phyloP scores from a whole-genome alignment of 2,888 invertebrate genomes.

The Helobdella robusta region DNA sequence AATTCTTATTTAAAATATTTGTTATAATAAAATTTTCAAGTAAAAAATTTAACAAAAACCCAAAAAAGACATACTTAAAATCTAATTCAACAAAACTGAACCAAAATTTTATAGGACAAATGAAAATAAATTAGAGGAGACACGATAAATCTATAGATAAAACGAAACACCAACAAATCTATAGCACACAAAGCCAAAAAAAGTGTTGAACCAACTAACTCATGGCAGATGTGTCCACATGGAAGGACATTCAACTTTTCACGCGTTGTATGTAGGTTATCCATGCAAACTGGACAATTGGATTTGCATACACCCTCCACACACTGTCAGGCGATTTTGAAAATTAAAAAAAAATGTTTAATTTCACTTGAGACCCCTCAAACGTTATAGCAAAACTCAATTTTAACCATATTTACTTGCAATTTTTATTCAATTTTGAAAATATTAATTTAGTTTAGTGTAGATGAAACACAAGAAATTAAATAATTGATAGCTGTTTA shows the following conservation, averaged over 20 bases:
- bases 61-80: neutral
- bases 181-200: neutral
- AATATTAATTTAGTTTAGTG: too few relatives aligned
- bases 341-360: too few relatives aligned
- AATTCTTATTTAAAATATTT: too few relatives aligned
- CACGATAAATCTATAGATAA: neutral
- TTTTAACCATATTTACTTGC: too few relatives aligned
- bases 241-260: slow-evolving; percentile 79
- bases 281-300: slow-evolving; percentile 79
- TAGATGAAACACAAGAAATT: too few relatives aligned
- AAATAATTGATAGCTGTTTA: too few relatives aligned
- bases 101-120: neutral
- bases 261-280: slow-evolving; percentile 80
- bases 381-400: too few relatives aligned
- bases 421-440: too few relatives aligned
- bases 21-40: neutral
- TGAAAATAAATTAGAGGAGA: neutral
- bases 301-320: slow-evolving; percentile 77
- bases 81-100: neutral
- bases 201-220: slow-evolving; percentile 48
- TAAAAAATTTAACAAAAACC: neutral
- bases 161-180: neutral
- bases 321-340: slow-evolving; percentile 62
- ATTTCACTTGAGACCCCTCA: too few relatives aligned
- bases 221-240: slow-evolving; percentile 77